Evolutionary conservation across 1,140 invertebrate genomes (phyloP).

Genomic region (Dendrolimus kikuchii): DNA sequence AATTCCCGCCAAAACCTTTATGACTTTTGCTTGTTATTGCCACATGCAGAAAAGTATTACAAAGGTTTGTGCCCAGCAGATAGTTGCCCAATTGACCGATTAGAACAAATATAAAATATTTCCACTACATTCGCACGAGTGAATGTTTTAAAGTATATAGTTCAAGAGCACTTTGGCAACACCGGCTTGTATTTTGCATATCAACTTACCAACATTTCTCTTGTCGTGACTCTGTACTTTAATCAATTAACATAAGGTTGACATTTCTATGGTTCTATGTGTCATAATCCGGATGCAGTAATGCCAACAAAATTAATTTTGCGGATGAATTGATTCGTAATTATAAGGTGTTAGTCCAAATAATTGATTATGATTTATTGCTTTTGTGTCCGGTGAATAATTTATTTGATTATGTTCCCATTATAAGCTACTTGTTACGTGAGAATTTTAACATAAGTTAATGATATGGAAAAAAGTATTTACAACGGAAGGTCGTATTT

Average conservation of each 20-base stretch:
- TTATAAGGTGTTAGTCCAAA: slow-evolving; percentile 3
- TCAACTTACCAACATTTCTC: slow-evolving; percentile 2
- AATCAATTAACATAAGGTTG: background rate
- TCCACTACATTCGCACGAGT: slow-evolving; percentile 22
- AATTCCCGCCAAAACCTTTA: no score
- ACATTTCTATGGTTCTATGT: background rate
- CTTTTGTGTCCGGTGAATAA: background rate
- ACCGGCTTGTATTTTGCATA: slow-evolving; percentile 23
- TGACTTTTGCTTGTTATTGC: background rate
- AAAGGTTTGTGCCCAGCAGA: slow-evolving; percentile 6
- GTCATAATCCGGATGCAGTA: background rate
- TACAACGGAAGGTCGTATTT: no score
- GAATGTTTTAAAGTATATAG: slow-evolving; percentile 21
- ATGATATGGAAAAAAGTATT: background rate
- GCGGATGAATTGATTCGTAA: slow-evolving; percentile 4
- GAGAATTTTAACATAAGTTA: background rate
- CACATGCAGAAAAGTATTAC: background rate
- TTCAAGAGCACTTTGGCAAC: slow-evolving; percentile 25
- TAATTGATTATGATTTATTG: slow-evolving; percentile 3
- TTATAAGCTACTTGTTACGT: no score
- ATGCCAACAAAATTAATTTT: slow-evolving; percentile 4
- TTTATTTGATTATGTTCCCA: background rate
- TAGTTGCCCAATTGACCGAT: slow-evolving; percentile 20
- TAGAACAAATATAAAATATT: slow-evolving; percentile 15
- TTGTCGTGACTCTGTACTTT: background rate